Evolutionary conservation across 1,140 invertebrate species (phyloP), one percentile per base, ranked within the genome.

Genomic region (Campoletis sonorensis): DNA sequence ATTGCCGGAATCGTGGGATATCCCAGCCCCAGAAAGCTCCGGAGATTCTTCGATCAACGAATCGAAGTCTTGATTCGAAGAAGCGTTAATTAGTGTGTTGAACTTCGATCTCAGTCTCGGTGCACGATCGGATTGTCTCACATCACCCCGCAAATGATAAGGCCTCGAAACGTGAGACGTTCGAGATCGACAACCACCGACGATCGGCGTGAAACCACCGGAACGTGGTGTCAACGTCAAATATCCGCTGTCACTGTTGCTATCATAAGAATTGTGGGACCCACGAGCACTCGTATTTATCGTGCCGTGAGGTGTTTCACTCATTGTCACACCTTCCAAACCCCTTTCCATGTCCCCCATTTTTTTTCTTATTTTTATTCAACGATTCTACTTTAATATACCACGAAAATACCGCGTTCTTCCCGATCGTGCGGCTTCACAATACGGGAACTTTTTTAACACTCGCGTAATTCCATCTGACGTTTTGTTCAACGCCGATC

Each of bases 161-260:
- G 85, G 85, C 61, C 87, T 84, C 33, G 86, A 89, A 4, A 73
- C 77, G 11, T 61, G 71, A 4, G 85, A 75, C 8, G 82, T 58
- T 3, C 81, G 79, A 0, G 86, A 81, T 18, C 82, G 79, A 78
- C 82, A 84, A 37, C 76, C 82, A 0, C 81, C n/a, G 3, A 68
- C 8, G 21, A 77, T 30, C 30, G 86, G 64, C 1, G 82, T 83
- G 33, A 82, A 80, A 23, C 21, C 71, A 21, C 71, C 79, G 0
- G 88, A 86, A 2, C 83, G 85, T 15, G 89, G 85, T 11, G 87
- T 89, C 30, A 86, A 73, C 3, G 86, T 86, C 26, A 89, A 49
- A 30, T 91, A 91, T 4, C 90, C 90, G 30, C 90, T 91, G 80
- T 91, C 89, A 11, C 71, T 71, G n/a, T 84, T 86, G 13, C 84